Percentiles rank a stretch among this genome's conserved stretches.
Conservation (phyloP, 2,113 vertebrate species). For the Xyliphius kryptos region DNA sequence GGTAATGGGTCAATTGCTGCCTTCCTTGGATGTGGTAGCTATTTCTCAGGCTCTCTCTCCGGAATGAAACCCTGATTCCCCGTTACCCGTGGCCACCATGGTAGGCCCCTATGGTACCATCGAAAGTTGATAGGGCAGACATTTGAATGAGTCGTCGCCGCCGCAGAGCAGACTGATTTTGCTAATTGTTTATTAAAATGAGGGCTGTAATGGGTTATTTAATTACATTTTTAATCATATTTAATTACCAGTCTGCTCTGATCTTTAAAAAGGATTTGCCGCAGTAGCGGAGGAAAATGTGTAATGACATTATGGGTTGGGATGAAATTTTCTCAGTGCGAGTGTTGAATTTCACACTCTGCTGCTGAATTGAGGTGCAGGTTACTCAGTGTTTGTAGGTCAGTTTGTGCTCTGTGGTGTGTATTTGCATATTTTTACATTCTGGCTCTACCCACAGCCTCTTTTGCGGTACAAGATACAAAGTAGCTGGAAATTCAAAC, state of each 20-base stretch:
- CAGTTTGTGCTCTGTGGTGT: conserved; percentile 2
- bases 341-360: conserved; percentile 25
- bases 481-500: not conserved
- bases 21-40: not conserved
- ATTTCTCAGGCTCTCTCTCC: not conserved
- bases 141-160: conserved; percentile 24
- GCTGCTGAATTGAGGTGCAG: conserved; percentile 11
- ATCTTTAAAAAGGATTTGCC: not conserved
- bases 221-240: not conserved
- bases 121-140: conserved; percentile 45
- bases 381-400: conserved; percentile 7
- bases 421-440: not conserved
- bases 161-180: not conserved
- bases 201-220: not conserved
- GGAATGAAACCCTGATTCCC: conserved; percentile 35
- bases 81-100: conserved; percentile 46
- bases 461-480: not conserved
- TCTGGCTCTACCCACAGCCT: not conserved
- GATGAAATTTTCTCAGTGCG: conserved; percentile 10
- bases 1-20: not conserved
- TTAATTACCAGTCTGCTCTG: not conserved
- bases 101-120: conserved; percentile 47
- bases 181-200: no score
- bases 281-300: not conserved
- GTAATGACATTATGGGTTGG: conserved; percentile 3